Evolutionary conservation across 2,113 vertebrate genomes (phyloP), one percentile per base, ranked within the genome.

Genomic region (Galeopterus variegatus): DNA sequence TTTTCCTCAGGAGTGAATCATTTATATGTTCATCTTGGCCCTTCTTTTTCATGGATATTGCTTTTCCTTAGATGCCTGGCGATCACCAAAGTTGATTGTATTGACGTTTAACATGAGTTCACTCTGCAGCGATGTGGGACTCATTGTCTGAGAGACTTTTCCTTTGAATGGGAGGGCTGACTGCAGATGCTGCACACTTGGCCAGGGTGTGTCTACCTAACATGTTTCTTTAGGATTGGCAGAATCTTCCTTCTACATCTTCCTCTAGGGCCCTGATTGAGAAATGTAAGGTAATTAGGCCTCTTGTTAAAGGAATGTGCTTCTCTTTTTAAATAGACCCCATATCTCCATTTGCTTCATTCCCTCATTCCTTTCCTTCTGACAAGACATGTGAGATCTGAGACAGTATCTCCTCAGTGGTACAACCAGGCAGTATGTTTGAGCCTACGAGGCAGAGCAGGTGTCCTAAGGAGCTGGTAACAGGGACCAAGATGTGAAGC

Each of bases 291-390:
- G 33, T 50, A 70, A 12, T 45, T 69, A 58, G 58, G 56, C 31
- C 5, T 52, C 60, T 76, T n/a, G 41, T 31, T 24, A 72, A 70
- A 33, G 41, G 85, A 88, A 54, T n/a, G 31, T 72, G 75, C 54
- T 94, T 93, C 21, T 77, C 28, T 79, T 82, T 90, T 88, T 36
- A 72, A 17, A 41, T 72, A 88, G 65, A 24, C 54, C 54, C 41
- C 13, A 13, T 26, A 14, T 62, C n/a, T 64, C 45, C 56, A 62
- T 8, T 62, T 64, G 31, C 54, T 73, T 73, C 45, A 73, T 72
- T 80, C 24, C 17, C 23, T 70, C 41, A 36, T 31, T 88, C 24
- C 26, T 81, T 72, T 72, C 41, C 75, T 52, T 70, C 41, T 17
- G 14, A 83, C 17, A 50, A 92, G 92, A 88, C 41, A 41, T 72